A percentile compares a stretch with the other conserved stretches of the same genome.
phyloP scores from a whole-genome alignment of 2,797 vertebrate genomes.

The Accipiter fasciatus region DNA sequence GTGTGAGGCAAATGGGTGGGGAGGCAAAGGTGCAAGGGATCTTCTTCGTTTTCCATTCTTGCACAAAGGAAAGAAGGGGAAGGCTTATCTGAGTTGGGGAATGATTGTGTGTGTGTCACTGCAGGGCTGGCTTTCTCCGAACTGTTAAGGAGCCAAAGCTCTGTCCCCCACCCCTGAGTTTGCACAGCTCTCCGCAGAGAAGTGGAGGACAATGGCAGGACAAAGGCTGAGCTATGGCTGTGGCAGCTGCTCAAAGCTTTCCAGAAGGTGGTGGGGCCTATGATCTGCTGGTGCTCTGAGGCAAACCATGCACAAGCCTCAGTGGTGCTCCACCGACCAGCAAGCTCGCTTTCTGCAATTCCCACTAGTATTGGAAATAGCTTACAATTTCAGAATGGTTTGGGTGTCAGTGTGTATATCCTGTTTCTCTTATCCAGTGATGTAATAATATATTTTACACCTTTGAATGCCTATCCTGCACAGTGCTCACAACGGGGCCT shows the following conservation, averaged over 20 bases:
- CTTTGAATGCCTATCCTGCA: not conserved
- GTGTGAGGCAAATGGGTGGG: not conserved
- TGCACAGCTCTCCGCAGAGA: not conserved
- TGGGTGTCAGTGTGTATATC: not conserved
- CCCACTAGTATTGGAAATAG: not conserved
- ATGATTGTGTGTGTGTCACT: rapidly evolving
- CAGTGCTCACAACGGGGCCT: rapidly evolving
- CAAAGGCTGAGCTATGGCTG: not conserved
- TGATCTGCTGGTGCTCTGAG: not conserved
- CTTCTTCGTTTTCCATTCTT: not conserved
- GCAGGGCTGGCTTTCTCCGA: not conserved
- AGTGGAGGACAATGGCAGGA: not conserved
- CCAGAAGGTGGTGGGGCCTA: not conserved
- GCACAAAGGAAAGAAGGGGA: not conserved
- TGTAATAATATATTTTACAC: not conserved
- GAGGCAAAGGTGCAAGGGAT: not conserved
- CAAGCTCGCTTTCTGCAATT: rapidly evolving
- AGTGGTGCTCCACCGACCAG: not conserved
- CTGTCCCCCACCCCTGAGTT: not conserved
- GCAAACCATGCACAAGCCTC: not conserved
- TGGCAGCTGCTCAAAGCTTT: not conserved
- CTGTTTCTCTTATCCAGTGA: not conserved
- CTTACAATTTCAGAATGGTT: not conserved
- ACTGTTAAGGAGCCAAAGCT: not conserved
- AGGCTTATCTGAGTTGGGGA: not conserved